phyloP scores from a whole-genome alignment of 2,113 vertebrate species.

The Alethe diademata region DNA sequence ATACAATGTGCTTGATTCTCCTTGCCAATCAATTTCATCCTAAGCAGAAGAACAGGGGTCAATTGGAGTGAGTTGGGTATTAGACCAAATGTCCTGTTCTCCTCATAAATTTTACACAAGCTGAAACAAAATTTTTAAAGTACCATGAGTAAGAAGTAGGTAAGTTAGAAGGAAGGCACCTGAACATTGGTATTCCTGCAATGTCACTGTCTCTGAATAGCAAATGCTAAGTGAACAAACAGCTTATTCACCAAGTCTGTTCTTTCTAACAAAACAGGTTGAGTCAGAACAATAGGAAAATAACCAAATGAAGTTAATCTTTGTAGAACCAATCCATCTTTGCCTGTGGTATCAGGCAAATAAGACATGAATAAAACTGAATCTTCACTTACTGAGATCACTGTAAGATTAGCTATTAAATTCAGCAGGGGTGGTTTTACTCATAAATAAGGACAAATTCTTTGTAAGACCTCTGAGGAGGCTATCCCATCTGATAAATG shows the following conservation, averaged over 20 bases:
- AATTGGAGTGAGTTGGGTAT: not conserved
- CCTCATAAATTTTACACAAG: not conserved
- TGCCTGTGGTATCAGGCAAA: not conserved
- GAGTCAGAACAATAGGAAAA: not conserved
- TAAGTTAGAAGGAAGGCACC: not conserved
- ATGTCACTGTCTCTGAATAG: not conserved
- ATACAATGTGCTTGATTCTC: not conserved
- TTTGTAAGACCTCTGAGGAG: not conserved
- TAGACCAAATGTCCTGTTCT: not conserved
- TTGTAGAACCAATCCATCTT: not conserved
- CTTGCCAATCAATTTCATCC: not conserved
- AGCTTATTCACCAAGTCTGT: not conserved
- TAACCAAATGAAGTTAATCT: not conserved
- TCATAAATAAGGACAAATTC: not conserved
- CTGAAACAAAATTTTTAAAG: not conserved
- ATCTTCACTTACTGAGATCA: not conserved
- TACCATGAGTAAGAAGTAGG: not conserved
- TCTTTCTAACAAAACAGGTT: not conserved
- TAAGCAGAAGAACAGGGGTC: not conserved
- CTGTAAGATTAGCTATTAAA: not conserved
- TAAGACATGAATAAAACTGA: not conserved
- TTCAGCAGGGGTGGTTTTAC: not conserved
- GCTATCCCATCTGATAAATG: not conserved
- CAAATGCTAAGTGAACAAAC: not conserved
- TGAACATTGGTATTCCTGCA: not conserved